Evolutionary conservation across 2,113 vertebrate species (phyloP).

Genomic region (Datnioides undecimradiatus): DNA sequence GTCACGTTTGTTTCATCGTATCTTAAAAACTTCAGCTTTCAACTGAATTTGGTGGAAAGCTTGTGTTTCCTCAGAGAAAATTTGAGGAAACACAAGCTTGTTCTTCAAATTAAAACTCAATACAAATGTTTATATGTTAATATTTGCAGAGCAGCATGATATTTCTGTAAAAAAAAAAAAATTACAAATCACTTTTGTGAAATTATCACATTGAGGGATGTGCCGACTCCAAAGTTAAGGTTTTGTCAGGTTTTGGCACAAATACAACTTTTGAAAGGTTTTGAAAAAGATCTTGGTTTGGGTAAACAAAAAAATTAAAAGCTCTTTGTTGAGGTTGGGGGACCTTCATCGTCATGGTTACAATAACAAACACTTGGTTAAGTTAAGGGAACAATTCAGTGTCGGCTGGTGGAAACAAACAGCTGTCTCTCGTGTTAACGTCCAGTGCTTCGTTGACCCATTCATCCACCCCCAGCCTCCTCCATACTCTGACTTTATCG

Average conservation of each 20-base stretch:
- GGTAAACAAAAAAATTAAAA: not conserved
- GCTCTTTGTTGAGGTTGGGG: not conserved
- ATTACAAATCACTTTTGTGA: not conserved
- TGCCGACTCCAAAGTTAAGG: not conserved
- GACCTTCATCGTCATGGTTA: not conserved
- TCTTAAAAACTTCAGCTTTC: not conserved
- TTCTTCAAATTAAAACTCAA: no score
- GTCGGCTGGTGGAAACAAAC: not conserved
- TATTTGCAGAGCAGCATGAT: no score
- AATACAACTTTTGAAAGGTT: not conserved
- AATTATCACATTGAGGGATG: not conserved
- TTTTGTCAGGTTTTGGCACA: not conserved
- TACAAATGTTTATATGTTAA: no score
- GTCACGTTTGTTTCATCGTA: not conserved
- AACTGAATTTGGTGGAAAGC: not conserved
- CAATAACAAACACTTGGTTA: not conserved
- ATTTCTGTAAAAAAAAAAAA: not conserved
- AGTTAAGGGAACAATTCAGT: not conserved
- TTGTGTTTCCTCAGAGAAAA: not conserved
- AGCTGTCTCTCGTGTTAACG: not conserved
- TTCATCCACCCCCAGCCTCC: not conserved
- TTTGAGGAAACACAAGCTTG: no score
- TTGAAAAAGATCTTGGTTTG: not conserved
- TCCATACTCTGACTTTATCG: not conserved
- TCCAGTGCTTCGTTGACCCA: not conserved